phyloP scores from a whole-genome alignment of 2,888 invertebrate genomes.

The Megaustenia siamemsis region DNA sequence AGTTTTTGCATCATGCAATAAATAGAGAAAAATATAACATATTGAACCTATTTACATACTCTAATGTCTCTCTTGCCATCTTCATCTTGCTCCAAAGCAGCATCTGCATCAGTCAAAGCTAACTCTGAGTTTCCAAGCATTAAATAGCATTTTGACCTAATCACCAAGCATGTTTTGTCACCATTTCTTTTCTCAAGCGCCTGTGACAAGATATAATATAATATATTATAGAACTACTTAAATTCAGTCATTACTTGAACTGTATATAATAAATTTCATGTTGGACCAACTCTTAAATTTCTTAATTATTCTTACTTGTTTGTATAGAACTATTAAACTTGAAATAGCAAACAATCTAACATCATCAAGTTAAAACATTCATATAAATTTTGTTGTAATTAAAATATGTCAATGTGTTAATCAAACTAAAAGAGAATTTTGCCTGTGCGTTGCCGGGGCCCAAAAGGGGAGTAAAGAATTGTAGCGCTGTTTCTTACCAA shows the following conservation, averaged over 20 bases:
- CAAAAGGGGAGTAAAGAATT: too few species aligned
- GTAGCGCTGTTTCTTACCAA: too few species aligned
- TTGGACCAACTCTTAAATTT: too few species aligned
- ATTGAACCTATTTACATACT: slow-evolving; percentile 61
- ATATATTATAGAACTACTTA: too few species aligned
- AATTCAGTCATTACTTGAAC: too few species aligned
- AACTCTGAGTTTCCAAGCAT: slow-evolving; percentile 91
- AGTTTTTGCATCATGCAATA: too few species aligned
- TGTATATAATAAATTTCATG: too few species aligned
- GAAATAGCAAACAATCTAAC: too few species aligned
- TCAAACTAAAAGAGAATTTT: background rate
- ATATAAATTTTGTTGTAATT: background rate
- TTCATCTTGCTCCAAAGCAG: slow-evolving; percentile 84
- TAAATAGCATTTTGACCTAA: slow-evolving; percentile 93
- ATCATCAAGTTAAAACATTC: background rate
- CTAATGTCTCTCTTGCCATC: slow-evolving; percentile 73
- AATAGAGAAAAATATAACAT: background rate
- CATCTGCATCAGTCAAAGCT: slow-evolving; percentile 91
- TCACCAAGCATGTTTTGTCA: slow-evolving; percentile 92
- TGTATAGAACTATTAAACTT: too few species aligned
- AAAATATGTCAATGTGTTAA: background rate
- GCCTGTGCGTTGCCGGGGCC: too few species aligned
- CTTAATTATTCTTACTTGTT: too few species aligned
- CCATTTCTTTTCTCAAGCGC: slow-evolving; percentile 90
- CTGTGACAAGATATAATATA: slow-evolving; percentile 64